A percentile compares a stretch with the other conserved stretches of the same genome.
Conservation (phyloP, 2,797 vertebrate species). For the Martes flavigula region DNA sequence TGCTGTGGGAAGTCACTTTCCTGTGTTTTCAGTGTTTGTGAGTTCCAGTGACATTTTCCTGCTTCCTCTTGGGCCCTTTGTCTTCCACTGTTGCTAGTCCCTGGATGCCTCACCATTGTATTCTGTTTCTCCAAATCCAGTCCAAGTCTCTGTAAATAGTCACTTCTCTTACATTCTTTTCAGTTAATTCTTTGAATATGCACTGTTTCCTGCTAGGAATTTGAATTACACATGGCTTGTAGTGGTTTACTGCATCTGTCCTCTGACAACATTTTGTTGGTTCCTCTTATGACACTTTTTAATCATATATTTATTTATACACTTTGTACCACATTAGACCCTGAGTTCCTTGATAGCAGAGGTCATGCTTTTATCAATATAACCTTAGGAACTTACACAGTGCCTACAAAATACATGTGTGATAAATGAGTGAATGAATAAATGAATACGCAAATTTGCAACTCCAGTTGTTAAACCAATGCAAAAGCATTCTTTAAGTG, state of each 20-base stretch:
- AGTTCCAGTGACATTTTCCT: neutral
- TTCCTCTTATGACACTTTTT: neutral
- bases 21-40: neutral
- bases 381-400: neutral
- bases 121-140: neutral
- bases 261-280: neutral
- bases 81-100: neutral
- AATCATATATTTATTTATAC: neutral
- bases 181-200: neutral
- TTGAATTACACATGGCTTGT: neutral
- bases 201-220: neutral
- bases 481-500: neutral
- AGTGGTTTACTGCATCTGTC: neutral
- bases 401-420: neutral
- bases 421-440: neutral
- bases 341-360: neutral
- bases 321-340: neutral
- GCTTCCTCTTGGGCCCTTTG: neutral
- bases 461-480: neutral
- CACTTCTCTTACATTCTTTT: neutral
- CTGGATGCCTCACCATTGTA: neutral
- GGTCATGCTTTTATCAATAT: neutral
- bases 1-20: neutral
- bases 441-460: neutral
- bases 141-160: neutral